Conservation (phyloP, 2,888 invertebrate genomes). For the Mystacides longicornis region DNA sequence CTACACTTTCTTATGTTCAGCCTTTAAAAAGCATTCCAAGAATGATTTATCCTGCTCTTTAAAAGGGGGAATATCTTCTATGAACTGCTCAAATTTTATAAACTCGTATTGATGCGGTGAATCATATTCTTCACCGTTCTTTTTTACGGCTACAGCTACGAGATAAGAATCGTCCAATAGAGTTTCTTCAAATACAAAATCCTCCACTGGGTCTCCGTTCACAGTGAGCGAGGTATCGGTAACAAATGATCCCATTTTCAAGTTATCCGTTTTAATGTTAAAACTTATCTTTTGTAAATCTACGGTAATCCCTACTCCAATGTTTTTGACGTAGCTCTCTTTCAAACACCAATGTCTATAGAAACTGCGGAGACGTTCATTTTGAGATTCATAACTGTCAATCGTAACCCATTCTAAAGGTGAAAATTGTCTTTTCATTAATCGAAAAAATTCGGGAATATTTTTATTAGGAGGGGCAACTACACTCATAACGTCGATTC, state of each 20-base stretch:
- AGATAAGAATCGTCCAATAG: constrained; percentile 68
- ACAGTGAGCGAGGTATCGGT: constrained; percentile 61
- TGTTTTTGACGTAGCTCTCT: constrained; percentile 90
- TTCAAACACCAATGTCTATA: constrained; percentile 90
- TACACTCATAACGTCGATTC: constrained; percentile 86
- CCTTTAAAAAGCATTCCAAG: constrained; percentile 50
- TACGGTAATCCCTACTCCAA: constrained; percentile 76
- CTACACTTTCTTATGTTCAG: constrained; percentile 38
- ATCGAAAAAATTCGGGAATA: constrained; percentile 72
- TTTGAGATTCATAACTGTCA: constrained; percentile 46
- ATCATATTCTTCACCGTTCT: constrained; percentile 22
- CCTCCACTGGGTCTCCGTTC: constrained; percentile 46
- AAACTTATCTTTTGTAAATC: constrained; percentile 74
- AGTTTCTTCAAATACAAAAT: constrained; percentile 82
- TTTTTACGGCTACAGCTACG: constrained; percentile 60
- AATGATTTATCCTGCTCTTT: constrained; percentile 48
- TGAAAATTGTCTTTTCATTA: constrained; percentile 85
- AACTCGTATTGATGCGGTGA: constrained; percentile 41
- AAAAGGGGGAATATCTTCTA: constrained; percentile 46
- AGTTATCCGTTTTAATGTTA: constrained; percentile 48
- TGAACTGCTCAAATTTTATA: constrained; percentile 53
- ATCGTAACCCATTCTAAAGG: constrained; percentile 73
- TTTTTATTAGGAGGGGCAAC: constrained; percentile 65
- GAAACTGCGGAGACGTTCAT: constrained; percentile 68
- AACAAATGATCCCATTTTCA: constrained; percentile 31